Conservation (phyloP, 1,140 invertebrate species). For the Hyphantria cunea region DNA sequence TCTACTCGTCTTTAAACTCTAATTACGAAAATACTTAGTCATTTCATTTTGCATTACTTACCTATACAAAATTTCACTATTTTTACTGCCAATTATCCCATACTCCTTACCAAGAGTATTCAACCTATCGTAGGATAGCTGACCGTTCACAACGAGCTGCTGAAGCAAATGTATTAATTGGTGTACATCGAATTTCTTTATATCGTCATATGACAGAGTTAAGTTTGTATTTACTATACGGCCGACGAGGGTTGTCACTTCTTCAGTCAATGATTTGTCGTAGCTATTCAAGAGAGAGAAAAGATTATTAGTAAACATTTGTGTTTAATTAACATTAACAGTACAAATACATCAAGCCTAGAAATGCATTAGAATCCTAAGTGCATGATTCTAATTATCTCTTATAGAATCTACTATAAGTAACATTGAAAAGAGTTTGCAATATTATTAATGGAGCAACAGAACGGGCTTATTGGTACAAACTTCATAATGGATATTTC, state of each 20-base stretch:
- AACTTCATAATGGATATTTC: too few species aligned
- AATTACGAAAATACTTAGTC: neutral
- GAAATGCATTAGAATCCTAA: too few species aligned
- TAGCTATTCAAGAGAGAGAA: conserved; percentile 79
- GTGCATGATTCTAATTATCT: too few species aligned
- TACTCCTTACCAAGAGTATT: conserved; percentile 86
- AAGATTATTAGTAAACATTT: neutral
- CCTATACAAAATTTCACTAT: conserved; percentile 92
- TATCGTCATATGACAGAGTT: conserved; percentile 36
- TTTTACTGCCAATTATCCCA: conserved; percentile 85
- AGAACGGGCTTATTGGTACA: too few species aligned
- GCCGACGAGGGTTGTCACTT: conserved; percentile 85
- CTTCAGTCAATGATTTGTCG: conserved; percentile 86
- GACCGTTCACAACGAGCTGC: conserved; percentile 83
- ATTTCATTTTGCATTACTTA: conserved; percentile 81
- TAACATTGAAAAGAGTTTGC: too few species aligned
- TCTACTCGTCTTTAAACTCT: neutral
- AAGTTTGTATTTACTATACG: conserved; percentile 71
- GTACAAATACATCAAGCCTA: too few species aligned
- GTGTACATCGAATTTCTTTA: conserved; percentile 81
- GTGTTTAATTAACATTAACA: too few species aligned
- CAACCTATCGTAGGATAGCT: conserved; percentile 83
- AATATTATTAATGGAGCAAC: too few species aligned
- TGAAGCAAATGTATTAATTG: conserved; percentile 90
- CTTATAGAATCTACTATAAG: too few species aligned